Percentiles rank a stretch among this genome's conserved stretches.
Evolutionary conservation across 2,113 vertebrate genomes (phyloP).

Genomic region (Actenoides lindsayi): DNA sequence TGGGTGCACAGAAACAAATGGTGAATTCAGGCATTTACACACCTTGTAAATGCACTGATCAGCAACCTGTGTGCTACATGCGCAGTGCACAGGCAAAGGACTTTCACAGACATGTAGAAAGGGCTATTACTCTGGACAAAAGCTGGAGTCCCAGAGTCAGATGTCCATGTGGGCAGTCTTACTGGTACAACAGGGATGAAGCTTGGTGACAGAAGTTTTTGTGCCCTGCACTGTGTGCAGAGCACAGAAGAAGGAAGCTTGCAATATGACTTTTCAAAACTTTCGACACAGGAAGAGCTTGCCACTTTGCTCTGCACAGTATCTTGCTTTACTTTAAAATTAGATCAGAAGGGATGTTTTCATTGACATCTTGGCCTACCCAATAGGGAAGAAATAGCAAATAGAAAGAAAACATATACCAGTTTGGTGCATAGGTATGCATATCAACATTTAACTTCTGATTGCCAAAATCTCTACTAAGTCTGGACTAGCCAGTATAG

Average conservation of each 20-base stretch:
- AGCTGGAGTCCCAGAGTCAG: neutral
- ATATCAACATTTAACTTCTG: neutral
- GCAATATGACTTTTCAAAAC: neutral
- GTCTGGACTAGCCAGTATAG: neutral
- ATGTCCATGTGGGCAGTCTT: neutral
- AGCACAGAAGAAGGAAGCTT: neutral
- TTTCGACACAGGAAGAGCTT: neutral
- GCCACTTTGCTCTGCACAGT: neutral
- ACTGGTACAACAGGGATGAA: neutral
- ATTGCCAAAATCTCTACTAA: neutral
- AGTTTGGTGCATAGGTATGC: neutral
- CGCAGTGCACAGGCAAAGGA: neutral
- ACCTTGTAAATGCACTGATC: neutral
- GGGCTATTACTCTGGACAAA: neutral
- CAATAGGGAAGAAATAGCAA: neutral
- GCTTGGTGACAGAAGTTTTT: neutral
- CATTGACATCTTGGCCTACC: neutral
- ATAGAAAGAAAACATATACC: neutral
- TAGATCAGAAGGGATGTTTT: neutral
- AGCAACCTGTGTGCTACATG: neutral
- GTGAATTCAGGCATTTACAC: neutral
- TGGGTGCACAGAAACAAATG: neutral
- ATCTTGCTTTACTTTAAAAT: conserved; percentile 5
- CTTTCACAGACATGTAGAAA: neutral
- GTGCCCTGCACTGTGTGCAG: neutral